Evolutionary conservation across 2,113 vertebrate genomes (phyloP).

Genomic region (Myrmecophaga tridactyla): DNA sequence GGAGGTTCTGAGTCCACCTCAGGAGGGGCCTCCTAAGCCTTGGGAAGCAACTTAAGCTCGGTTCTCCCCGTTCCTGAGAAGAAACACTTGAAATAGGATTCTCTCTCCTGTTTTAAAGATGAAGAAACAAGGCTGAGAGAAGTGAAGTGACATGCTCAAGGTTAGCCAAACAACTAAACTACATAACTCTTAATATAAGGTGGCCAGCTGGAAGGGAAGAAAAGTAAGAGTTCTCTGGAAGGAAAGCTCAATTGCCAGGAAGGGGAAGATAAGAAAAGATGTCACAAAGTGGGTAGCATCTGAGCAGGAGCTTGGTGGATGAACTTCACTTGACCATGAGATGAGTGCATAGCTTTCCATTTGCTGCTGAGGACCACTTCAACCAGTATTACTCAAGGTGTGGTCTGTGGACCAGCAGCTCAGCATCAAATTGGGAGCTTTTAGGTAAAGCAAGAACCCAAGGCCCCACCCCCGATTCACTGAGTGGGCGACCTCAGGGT

Average conservation of each 20-base stretch:
- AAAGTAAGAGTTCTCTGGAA: neutral
- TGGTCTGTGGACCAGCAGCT: neutral
- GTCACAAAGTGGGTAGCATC: neutral
- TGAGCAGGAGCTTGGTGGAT: too few species aligned
- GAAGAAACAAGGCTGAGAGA: neutral
- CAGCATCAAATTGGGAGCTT: neutral
- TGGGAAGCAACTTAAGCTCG: neutral
- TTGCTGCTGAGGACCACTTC: neutral
- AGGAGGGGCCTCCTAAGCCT: neutral
- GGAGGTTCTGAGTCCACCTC: neutral
- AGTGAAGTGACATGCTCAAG: neutral
- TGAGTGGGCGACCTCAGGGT: neutral
- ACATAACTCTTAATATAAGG: neutral
- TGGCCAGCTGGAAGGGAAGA: neutral
- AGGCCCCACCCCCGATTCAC: neutral
- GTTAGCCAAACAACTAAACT: neutral
- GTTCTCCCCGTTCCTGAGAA: neutral
- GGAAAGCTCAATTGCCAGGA: neutral
- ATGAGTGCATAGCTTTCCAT: neutral
- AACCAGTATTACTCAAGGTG: neutral
- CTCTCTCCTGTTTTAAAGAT: neutral
- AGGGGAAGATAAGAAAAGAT: neutral
- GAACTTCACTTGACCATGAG: rapidly evolving
- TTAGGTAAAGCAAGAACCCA: neutral
- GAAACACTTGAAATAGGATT: neutral